phyloP scores from a whole-genome alignment of 2,797 vertebrate species.

The Hippoglossus hippoglossus region DNA sequence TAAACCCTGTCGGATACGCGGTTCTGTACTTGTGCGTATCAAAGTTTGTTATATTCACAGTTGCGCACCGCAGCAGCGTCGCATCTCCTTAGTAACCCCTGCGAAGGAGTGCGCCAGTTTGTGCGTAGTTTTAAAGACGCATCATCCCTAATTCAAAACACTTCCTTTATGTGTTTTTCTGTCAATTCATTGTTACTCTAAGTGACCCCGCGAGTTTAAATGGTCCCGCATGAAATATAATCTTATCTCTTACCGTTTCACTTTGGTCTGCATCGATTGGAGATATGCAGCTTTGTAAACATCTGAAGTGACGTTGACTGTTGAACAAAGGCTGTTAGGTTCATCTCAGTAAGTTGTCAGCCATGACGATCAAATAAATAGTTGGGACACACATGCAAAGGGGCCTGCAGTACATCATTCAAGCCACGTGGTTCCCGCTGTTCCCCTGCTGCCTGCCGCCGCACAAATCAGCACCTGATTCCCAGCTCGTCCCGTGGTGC shows the following conservation, averaged over 20 bases:
- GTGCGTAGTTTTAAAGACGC: no score
- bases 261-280: slow-evolving; percentile 59
- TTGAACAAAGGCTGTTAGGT: neutral
- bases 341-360: neutral
- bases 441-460: slow-evolving; percentile 68
- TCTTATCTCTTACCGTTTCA: slow-evolving; percentile 38
- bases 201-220: neutral
- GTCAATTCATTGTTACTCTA: neutral
- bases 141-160: neutral
- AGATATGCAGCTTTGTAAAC: slow-evolving; percentile 58
- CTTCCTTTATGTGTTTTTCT: neutral
- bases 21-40: slow-evolving; percentile 8
- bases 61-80: slow-evolving; percentile 80
- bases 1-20: neutral
- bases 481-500: slow-evolving; percentile 5
- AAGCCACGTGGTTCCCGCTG: slow-evolving; percentile 62
- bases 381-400: neutral
- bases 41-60: slow-evolving; percentile 68
- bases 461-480: slow-evolving; percentile 33
- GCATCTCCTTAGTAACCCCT: slow-evolving; percentile 89
- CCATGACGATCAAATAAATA: neutral
- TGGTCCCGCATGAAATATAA: neutral
- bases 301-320: slow-evolving; percentile 35
- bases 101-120: slow-evolving; percentile 69
- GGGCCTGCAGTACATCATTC: neutral